phyloP scores from a whole-genome alignment of 2,888 invertebrate genomes.

The Zeuzera pyrina region DNA sequence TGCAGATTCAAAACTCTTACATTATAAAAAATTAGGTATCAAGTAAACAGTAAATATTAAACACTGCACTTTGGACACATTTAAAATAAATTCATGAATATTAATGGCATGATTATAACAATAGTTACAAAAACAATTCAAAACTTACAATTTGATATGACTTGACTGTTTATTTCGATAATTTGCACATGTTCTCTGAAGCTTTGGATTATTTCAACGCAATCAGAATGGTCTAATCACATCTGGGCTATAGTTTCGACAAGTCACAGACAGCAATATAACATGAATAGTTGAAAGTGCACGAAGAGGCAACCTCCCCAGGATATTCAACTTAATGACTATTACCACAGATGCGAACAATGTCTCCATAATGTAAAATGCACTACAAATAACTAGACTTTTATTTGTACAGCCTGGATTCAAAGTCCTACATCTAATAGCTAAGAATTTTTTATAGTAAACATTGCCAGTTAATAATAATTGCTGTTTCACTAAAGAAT shows the following conservation, averaged over 20 bases:
- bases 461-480: slow-evolving; percentile 49
- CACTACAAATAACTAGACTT: slow-evolving; percentile 65
- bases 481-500: slow-evolving; percentile 14
- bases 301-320: slow-evolving; percentile 31
- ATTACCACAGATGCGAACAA: slow-evolving; percentile 57
- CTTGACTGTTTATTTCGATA: too few relatives aligned
- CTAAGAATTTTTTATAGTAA: slow-evolving; percentile 57
- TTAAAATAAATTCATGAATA: too few relatives aligned
- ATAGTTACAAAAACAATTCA: too few relatives aligned
- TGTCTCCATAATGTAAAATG: slow-evolving; percentile 62
- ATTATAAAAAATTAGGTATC: background rate
- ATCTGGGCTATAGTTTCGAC: too few relatives aligned
- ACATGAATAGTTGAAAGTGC: too few relatives aligned
- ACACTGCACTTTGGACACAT: background rate
- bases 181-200: too few relatives aligned
- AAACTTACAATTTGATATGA: too few relatives aligned
- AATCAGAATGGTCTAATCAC: too few relatives aligned
- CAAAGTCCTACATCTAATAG: slow-evolving; percentile 65
- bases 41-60: background rate
- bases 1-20: slow-evolving; percentile 13
- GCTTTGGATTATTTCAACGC: too few relatives aligned
- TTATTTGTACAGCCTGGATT: slow-evolving; percentile 68
- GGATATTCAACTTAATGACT: slow-evolving; percentile 48
- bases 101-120: too few relatives aligned
- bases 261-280: too few relatives aligned